phyloP scores from a whole-genome alignment of 2,113 vertebrate genomes.

The Perca schrenkii region DNA sequence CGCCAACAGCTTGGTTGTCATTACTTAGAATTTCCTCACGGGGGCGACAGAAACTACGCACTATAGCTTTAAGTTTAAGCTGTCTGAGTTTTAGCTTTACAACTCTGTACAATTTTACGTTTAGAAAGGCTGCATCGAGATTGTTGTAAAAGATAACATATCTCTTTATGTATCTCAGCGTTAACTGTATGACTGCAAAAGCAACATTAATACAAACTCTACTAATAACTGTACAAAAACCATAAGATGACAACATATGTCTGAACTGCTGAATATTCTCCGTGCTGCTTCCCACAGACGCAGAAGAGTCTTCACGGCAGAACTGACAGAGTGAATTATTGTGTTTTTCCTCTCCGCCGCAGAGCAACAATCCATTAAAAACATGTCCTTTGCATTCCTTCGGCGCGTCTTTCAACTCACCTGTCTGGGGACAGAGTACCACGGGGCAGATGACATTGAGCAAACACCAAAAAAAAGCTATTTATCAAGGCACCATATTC shows the following conservation, averaged over 20 bases:
- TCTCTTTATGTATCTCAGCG: not conserved
- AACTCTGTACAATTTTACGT: not conserved
- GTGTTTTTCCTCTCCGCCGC: constrained; percentile 36
- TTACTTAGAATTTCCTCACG: too few species aligned
- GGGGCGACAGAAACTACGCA: too few species aligned
- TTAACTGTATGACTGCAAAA: not conserved
- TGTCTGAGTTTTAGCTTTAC: not conserved
- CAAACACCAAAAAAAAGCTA: constrained; percentile 58
- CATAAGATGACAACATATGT: not conserved
- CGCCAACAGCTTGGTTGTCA: too few species aligned
- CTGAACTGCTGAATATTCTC: constrained; percentile 17
- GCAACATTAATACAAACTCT: not conserved
- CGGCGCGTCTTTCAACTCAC: constrained; percentile 52
- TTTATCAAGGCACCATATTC: constrained; percentile 50
- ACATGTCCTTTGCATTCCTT: constrained; percentile 56
- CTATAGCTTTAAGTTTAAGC: not conserved
- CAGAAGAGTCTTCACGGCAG: constrained; percentile 20
- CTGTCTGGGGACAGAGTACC: constrained; percentile 53
- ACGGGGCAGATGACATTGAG: constrained; percentile 65
- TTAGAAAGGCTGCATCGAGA: not conserved
- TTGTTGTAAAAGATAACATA: not conserved
- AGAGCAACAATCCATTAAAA: constrained; percentile 65
- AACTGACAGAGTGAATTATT: constrained; percentile 61
- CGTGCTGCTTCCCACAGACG: constrained; percentile 14
- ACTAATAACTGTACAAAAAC: not conserved